Evolutionary conservation across 1,140 invertebrate genomes (phyloP).

Genomic region (Lepidurus apus): DNA sequence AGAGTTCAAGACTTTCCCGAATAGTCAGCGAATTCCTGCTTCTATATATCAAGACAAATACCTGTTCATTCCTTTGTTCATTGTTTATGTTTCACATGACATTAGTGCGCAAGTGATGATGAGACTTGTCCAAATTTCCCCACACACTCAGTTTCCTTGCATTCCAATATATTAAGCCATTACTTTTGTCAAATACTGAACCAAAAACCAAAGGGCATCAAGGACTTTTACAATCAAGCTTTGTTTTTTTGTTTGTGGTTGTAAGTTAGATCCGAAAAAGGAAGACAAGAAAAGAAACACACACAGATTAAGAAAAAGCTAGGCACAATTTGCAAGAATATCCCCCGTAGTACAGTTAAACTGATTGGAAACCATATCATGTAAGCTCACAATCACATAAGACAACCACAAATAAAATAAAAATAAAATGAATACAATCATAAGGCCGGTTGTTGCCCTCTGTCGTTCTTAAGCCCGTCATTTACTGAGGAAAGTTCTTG

Average conservation of each 20-base stretch:
- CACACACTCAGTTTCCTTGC: neutral
- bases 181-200: constrained; percentile 5
- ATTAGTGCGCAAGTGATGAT: neutral
- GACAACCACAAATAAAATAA: neutral
- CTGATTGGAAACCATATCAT: neutral
- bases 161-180: constrained; percentile 22
- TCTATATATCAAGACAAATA: neutral
- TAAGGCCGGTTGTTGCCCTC: neutral
- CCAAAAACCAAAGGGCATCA: constrained; percentile 11
- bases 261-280: neutral
- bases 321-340: constrained; percentile 21
- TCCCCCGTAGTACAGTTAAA: neutral
- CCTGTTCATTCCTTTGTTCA: neutral
- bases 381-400: neutral
- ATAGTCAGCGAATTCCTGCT: neutral
- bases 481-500: constrained; percentile 32
- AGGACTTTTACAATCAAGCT: constrained; percentile 14
- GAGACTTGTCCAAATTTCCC: neutral
- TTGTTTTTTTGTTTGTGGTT: neutral
- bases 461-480: neutral
- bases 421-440: neutral
- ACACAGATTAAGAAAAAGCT: constrained; percentile 8
- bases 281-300: neutral
- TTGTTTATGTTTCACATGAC: neutral
- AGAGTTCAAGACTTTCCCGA: neutral